phyloP scores from a whole-genome alignment of 2,113 vertebrate genomes.

The Sylvia atricapilla region DNA sequence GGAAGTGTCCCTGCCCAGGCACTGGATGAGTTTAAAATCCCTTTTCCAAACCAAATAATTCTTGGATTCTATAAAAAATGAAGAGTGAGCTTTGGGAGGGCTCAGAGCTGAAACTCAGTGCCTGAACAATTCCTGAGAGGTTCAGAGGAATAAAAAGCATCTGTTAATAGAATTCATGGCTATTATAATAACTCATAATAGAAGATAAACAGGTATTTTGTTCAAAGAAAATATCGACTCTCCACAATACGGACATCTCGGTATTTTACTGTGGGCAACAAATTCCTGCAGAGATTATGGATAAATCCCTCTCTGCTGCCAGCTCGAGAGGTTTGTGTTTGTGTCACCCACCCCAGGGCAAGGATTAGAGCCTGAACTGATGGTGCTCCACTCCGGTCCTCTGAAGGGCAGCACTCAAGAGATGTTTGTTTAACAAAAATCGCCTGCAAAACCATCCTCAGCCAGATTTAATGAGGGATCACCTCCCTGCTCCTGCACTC shows the following conservation, averaged over 20 bases:
- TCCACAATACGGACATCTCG: fast-evolving
- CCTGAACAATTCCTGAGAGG: too few relatives aligned
- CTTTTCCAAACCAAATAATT: fast-evolving
- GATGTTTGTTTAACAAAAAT: background rate
- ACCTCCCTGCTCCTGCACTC: fast-evolving
- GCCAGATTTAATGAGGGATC: background rate
- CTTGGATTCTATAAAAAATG: background rate
- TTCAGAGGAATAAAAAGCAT: background rate
- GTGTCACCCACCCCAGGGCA: fast-evolving
- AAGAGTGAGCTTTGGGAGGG: background rate
- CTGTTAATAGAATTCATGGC: background rate
- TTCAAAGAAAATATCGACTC: fast-evolving
- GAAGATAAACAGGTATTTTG: background rate
- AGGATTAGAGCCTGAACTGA: background rate
- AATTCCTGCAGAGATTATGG: background rate
- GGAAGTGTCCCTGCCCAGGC: background rate
- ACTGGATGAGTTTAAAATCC: fast-evolving
- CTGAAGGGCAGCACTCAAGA: background rate
- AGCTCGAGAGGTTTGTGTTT: background rate
- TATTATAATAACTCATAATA: fast-evolving
- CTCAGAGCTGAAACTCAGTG: background rate
- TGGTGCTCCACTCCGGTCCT: fast-evolving
- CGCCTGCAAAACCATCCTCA: fast-evolving
- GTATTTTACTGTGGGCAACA: background rate
- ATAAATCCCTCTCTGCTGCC: background rate